These are phyloP conservation scores for Eublepharis macularius DNA, from an alignment of 2,113 vertebrate species.

Conservation along the genomic window DNA sequence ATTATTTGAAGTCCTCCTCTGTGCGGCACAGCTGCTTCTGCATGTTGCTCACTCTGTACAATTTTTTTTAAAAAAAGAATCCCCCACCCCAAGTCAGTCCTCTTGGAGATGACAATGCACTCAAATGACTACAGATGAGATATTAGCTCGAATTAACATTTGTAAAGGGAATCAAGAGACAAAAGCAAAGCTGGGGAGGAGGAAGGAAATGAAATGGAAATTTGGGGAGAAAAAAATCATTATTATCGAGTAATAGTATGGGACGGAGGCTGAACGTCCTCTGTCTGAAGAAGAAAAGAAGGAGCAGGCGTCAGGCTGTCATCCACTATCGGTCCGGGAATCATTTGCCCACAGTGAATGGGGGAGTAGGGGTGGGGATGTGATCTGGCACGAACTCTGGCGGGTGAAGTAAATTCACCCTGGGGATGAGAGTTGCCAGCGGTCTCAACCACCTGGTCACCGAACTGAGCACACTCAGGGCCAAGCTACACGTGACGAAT, in stretches of 20 bases:
- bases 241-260: constrained; percentile 41
- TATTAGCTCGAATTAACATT: constrained; percentile 55
- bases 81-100: constrained; percentile 46
- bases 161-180: constrained; percentile 52
- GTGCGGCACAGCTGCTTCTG: constrained; percentile 53
- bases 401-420: not conserved
- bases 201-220: constrained; percentile 57
- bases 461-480: not conserved
- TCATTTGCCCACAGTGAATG: not conserved
- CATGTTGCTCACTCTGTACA: constrained; percentile 39
- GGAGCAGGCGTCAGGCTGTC: not conserved
- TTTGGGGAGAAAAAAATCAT: constrained; percentile 23
- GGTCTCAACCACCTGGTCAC: not conserved
- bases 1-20: constrained; percentile 15
- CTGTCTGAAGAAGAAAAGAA: constrained; percentile 33
- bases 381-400: not conserved
- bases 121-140: constrained; percentile 43
- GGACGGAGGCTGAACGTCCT: not conserved
- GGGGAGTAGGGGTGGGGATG: not conserved
- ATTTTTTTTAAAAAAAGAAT: constrained; percentile 48
- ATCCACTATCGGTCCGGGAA: not conserved
- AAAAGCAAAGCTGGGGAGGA: constrained; percentile 56
- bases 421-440: not conserved
- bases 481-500: too few relatives aligned
- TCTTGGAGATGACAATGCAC: constrained; percentile 49